Conservation (phyloP, 2,797 vertebrate genomes). For the Triplophysa bombifrons region DNA sequence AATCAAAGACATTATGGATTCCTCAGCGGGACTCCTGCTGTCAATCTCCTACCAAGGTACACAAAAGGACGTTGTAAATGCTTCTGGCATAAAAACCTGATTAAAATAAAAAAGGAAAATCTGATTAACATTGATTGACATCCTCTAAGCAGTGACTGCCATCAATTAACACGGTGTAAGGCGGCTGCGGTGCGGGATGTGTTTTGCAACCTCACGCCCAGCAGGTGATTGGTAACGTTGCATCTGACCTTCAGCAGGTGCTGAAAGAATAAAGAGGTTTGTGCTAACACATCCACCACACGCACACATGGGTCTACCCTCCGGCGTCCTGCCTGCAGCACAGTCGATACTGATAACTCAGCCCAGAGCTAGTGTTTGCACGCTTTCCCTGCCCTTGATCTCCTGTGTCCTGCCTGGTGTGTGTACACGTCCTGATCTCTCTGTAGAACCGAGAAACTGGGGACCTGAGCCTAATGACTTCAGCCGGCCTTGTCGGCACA, state of each 20-base stretch:
- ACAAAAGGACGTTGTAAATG: constrained; percentile 45
- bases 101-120: constrained; percentile 43
- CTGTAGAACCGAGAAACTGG: constrained; percentile 16
- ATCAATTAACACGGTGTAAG: constrained; percentile 46
- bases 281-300: constrained; percentile 38
- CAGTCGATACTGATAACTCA: constrained; percentile 77
- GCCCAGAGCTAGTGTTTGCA: constrained; percentile 68
- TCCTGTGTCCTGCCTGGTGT: constrained; percentile 30
- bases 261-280: constrained; percentile 51
- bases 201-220: constrained; percentile 42
- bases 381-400: constrained; percentile 59
- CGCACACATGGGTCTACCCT: constrained; percentile 32
- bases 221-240: constrained; percentile 51
- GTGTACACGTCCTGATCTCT: constrained; percentile 13
- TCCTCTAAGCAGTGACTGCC: constrained; percentile 48
- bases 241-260: constrained; percentile 48
- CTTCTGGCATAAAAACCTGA: constrained; percentile 39
- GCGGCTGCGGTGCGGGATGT: constrained; percentile 30
- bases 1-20: constrained; percentile 34
- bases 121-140: constrained; percentile 60
- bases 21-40: constrained; percentile 34
- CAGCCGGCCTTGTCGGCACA: constrained; percentile 46
- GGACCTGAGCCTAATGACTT: constrained; percentile 48
- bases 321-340: constrained; percentile 40
- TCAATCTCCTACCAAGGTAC: constrained; percentile 45